Evolutionary conservation across 2,888 invertebrate genomes (phyloP).

Genomic region (Maniola hyperantus): DNA sequence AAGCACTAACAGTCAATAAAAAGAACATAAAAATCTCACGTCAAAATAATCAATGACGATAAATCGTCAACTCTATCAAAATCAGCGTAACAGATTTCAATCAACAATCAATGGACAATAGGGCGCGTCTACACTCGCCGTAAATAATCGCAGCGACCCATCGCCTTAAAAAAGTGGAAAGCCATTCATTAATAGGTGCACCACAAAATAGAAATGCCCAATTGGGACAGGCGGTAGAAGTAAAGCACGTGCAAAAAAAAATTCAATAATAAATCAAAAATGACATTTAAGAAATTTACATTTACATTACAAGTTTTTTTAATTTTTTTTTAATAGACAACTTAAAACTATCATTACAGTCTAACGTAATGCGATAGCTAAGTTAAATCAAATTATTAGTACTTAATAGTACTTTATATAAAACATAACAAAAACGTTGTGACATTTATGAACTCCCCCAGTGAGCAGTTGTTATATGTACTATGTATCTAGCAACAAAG

Average conservation of each 20-base stretch:
- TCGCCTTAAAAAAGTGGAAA: slow-evolving; percentile 64
- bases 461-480: no score
- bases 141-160: slow-evolving; percentile 65
- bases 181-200: slow-evolving; percentile 55
- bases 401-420: no score
- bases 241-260: background rate
- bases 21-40: slow-evolving; percentile 33
- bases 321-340: no score
- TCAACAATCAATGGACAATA: slow-evolving; percentile 57
- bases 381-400: no score
- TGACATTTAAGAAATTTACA: no score
- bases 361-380: no score
- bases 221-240: background rate
- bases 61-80: slow-evolving; percentile 38
- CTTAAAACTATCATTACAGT: no score
- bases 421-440: no score
- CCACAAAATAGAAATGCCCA: background rate
- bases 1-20: slow-evolving; percentile 26
- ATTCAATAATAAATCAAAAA: background rate
- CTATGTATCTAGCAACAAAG: no score
- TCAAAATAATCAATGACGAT: slow-evolving; percentile 39
- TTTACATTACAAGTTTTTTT: no score
- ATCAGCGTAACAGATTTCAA: slow-evolving; percentile 65
- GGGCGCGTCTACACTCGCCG: slow-evolving; percentile 59
- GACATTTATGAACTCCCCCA: no score